Evolutionary conservation across 2,888 invertebrate species (phyloP), one percentile per base, ranked within the genome.

Genomic region (Hypomecis atomaria): DNA sequence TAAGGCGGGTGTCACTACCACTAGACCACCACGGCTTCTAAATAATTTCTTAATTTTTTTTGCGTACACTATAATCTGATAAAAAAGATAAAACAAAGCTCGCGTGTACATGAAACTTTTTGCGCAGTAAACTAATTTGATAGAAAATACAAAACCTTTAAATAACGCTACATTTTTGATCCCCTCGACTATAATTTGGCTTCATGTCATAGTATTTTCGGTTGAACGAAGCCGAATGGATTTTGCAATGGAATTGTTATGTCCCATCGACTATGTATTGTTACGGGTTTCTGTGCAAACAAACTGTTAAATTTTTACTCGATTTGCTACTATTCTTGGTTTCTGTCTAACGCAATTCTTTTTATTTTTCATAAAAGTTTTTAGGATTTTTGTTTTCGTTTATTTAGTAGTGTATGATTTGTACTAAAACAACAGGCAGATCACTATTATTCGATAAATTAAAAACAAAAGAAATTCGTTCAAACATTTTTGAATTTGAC

Each of bases 211-310:
- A 86, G 85, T 89, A 85, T 86, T 86, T 85, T 80, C 88, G 86
- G 85, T 83, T 87, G 88, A 86, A 78, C 84, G 88, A 81, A 80
- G 72, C 77, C 79, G 81, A 89, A 90, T 89, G 89, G 86, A 83
- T 88, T 90, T 90, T 85, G 89, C 89, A 83, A 90, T 90, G 86
- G 87, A 88, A 86, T 89, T 87, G 85, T 79, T 86, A 78, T 82
- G 77, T 81, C 81, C 81, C 81, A 82, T 71, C 59, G 49, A 62
- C 59, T 62, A 62, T 75, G 77, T 77, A 81, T 81, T 83, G 81
- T 85, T 83, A 82, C 78, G 78, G 77, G 69, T 77, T 70, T 69
- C 66, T 77, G 74, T 78, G 78, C 77, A 81, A 84, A 85, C 86
- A 85, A 83, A 83, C 75, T 73, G 62, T 74, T 77, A 82, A 83